Base-by-base conservation (phyloP, 2,797 vertebrate species). In the Sus cebifrons region DNA sequence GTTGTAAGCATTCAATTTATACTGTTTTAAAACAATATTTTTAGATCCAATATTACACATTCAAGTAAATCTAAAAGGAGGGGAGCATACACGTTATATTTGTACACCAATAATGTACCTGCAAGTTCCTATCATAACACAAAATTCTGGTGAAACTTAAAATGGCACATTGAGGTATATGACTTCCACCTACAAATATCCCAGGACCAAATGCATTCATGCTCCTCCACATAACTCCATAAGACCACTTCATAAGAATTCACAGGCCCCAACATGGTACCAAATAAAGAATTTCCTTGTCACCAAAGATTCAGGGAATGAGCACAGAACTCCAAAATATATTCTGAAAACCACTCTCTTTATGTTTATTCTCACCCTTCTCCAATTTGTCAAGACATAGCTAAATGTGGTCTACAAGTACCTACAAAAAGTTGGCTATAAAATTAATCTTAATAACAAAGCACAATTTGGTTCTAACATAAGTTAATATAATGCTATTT, bases 401-500 rank as follows among this genome's bases (percentile, higher is more conserved):
- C 40, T 49, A 71, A 87, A 77, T 20, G 15, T 58, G 62, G 32
- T 83, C 64, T 56, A 36, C 3, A 36, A 81, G 58, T 70, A 64
- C 85, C n/a, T 68, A 17, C 44, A 71, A 85, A 86, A 87, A 91
- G 67, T 25, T 78, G 70, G 15, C 25, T 15, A 2, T 68, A 52
- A 25, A 49, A 68, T 75, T 82, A 58, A 81, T 68, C 60, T 67
- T 11, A 68, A 62, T 36, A 54, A 90, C 27, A 86, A 18, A 54
- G 36, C n/a, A 68, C 8, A 86, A 36, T 84, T 58, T 88, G 49
- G 23, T 71, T 78, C 32, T 65, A 88, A 92, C 88, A 52, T 77
- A 83, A 83, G 23, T 23, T 71, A 77, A 82, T 70, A 96, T 44
- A 44, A 86, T 86, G 68, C 54, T 67, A 62, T 65, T 74, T 86